These are phyloP conservation scores for Pluvialis apricaria DNA, from an alignment of 2,113 vertebrate genomes.

Conservation along the genomic window DNA sequence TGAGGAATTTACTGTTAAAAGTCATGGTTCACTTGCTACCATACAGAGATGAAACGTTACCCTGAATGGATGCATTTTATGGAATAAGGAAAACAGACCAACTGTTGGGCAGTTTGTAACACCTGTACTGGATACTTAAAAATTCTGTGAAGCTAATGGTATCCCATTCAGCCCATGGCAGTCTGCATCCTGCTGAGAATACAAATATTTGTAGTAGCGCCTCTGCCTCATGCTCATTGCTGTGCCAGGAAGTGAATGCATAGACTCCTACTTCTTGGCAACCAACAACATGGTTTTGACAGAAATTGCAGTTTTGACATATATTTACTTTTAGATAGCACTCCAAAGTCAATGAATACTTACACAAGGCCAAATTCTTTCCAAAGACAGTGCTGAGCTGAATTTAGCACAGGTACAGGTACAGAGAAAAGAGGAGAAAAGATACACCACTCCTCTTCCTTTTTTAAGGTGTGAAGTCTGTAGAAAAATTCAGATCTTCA, in stretches of 20 bases:
- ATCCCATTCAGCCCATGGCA: background rate
- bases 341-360: background rate
- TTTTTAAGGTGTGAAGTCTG: background rate
- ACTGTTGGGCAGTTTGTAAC: background rate
- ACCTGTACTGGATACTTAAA: background rate
- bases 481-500: background rate
- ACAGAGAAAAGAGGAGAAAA: background rate
- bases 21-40: background rate
- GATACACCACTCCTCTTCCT: background rate
- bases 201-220: background rate
- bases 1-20: background rate
- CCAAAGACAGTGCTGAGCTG: background rate
- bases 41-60: background rate
- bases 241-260: rapidly evolving
- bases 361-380: background rate
- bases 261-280: background rate
- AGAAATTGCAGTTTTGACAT: background rate
- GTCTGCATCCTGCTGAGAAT: background rate
- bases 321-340: background rate
- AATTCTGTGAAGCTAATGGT: background rate
- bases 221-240: background rate
- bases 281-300: background rate
- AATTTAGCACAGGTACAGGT: background rate
- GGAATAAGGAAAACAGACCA: background rate
- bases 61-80: background rate